These are phyloP conservation scores for Nebria salina DNA, from an alignment of 2,888 invertebrate genomes.

Conservation along the genomic window DNA sequence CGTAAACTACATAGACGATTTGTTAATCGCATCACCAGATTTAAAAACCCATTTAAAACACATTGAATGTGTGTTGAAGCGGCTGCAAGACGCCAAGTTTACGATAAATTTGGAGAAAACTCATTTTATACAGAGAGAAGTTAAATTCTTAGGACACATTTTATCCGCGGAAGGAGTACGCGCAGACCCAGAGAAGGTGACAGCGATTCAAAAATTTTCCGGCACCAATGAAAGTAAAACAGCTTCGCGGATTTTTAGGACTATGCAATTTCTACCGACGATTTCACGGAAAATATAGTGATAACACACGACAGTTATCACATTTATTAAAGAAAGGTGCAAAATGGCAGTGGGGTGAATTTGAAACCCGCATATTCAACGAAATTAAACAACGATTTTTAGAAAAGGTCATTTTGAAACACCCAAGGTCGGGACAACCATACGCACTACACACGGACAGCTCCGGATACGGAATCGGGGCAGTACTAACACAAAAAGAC, in stretches of 20 bases:
- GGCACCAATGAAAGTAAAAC: conserved; percentile 50
- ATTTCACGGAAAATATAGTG: too few species aligned
- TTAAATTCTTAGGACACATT: conserved; percentile 39
- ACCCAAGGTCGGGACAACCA: conserved; percentile 25
- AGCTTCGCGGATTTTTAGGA: conserved; percentile 50
- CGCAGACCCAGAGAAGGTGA: conserved; percentile 49
- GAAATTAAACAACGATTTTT: too few species aligned
- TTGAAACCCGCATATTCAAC: too few species aligned
- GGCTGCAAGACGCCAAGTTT: conserved; percentile 49
- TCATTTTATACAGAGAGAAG: conserved; percentile 46
- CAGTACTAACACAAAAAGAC: conserved; percentile 11
- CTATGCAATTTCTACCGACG: too few species aligned
- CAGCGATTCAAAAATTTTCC: conserved; percentile 51
- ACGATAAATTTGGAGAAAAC: conserved; percentile 53
- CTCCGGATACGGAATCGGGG: conserved; percentile 11
- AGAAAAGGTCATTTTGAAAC: conserved; percentile 38
- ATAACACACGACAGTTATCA: too few species aligned
- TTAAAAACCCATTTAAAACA: too few species aligned
- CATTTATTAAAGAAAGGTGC: too few species aligned
- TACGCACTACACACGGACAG: conserved; percentile 47
- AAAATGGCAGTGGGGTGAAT: too few species aligned
- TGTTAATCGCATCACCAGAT: conserved; percentile 51
- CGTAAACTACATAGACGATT: conserved; percentile 54
- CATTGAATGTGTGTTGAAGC: conserved; percentile 48
- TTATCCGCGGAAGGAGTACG: conserved; percentile 40